A percentile compares a stretch with the other conserved stretches of the same genome.
Conservation (phyloP, 2,888 invertebrate genomes). For the Sclerodermus sp. region DNA sequence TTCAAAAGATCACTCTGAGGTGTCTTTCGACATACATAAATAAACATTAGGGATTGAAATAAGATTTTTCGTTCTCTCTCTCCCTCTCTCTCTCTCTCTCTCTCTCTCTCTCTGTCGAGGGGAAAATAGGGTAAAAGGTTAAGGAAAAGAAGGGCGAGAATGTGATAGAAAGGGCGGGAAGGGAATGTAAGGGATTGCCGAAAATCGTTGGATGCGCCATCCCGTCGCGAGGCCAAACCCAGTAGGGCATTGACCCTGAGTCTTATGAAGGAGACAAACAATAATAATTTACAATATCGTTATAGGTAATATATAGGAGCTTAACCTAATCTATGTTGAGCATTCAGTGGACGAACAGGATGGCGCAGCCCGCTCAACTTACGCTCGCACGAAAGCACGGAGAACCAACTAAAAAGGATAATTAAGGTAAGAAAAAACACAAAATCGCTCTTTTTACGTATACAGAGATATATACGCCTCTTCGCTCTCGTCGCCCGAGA, state of each 20-base stretch:
- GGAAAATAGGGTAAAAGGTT: constrained; percentile 12
- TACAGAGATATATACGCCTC: constrained; percentile 5
- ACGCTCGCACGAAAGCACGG: constrained; percentile 19
- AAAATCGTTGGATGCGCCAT: constrained; percentile 32
- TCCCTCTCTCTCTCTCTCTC: too few relatives aligned
- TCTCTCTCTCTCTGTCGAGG: too few relatives aligned
- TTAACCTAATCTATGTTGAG: constrained; percentile 53
- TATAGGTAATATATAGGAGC: constrained; percentile 35
- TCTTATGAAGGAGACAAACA: constrained; percentile 32
- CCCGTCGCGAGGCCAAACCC: constrained; percentile 28
- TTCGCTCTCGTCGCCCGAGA: constrained; percentile 1
- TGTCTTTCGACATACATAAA: neutral
- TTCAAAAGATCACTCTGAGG: too few relatives aligned
- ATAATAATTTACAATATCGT: constrained; percentile 50
- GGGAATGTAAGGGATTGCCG: constrained; percentile 9
- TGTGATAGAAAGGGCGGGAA: constrained; percentile 7
- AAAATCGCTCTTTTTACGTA: neutral
- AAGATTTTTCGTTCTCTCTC: neutral
- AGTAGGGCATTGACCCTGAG: constrained; percentile 25
- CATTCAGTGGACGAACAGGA: constrained; percentile 43
- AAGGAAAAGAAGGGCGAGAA: constrained; percentile 12
- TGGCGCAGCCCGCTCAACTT: constrained; percentile 22
- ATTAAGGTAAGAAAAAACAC: constrained; percentile 1
- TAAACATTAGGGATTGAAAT: constrained; percentile 2
- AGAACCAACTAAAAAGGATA: constrained; percentile 15